Evolutionary conservation across 2,888 invertebrate genomes (phyloP).

Genomic region (Epistrophella euchroma): DNA sequence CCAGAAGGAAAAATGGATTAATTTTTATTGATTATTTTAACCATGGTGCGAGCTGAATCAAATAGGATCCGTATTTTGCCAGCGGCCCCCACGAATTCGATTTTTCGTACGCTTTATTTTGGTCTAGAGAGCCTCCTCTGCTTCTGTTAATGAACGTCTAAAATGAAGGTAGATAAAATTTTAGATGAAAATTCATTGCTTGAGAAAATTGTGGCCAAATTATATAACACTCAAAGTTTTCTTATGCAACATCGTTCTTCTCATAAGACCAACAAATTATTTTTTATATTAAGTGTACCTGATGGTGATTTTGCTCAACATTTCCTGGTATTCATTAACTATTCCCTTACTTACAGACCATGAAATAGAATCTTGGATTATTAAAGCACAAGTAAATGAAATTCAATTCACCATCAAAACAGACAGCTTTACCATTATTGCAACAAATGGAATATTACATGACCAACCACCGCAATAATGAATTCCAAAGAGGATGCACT

Average conservation of each 20-base stretch:
- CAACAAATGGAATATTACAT: conserved; percentile 70
- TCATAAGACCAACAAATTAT: background rate
- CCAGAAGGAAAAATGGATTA: too few species aligned
- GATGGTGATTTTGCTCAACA: too few species aligned
- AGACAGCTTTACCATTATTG: conserved; percentile 29
- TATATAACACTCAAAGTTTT: background rate
- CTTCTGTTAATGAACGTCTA: too few species aligned
- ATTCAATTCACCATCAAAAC: conserved; percentile 48
- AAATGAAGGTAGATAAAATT: too few species aligned
- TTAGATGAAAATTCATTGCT: too few species aligned
- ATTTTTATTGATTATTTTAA: too few species aligned
- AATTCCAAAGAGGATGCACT: conserved; percentile 58
- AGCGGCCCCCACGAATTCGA: too few species aligned
- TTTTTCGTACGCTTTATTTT: too few species aligned
- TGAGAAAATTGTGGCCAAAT: background rate
- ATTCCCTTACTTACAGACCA: background rate
- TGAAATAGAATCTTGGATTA: conserved; percentile 15
- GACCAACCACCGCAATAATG: conserved; percentile 54
- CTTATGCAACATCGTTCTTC: background rate
- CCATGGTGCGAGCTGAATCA: too few species aligned
- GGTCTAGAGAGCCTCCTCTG: too few species aligned
- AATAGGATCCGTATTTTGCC: too few species aligned
- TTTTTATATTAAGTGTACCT: background rate
- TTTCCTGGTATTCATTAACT: background rate
- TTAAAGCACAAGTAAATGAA: conserved; percentile 33